Percentiles rank a stretch among this genome's conserved stretches.
phyloP scores from a whole-genome alignment of 1,140 invertebrate species.

The Physella acuta region DNA sequence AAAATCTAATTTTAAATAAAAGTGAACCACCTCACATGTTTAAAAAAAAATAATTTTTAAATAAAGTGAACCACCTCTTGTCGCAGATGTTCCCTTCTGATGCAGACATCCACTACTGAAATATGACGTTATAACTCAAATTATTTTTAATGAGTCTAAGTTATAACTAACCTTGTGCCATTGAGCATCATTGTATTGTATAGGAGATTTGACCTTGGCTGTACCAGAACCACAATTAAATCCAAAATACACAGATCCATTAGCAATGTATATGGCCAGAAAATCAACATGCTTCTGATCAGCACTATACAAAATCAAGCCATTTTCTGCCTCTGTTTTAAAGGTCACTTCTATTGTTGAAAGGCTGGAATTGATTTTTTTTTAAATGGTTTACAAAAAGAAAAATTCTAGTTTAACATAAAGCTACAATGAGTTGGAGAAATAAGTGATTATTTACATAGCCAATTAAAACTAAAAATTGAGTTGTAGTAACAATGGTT shows the following conservation, averaged over 20 bases:
- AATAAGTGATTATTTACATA: too few relatives aligned
- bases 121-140: too few relatives aligned
- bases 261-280: constrained; percentile 77
- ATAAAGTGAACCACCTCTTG: too few relatives aligned
- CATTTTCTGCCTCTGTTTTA: constrained; percentile 75
- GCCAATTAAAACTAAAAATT: too few relatives aligned
- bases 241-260: constrained; percentile 73
- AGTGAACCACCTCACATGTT: too few relatives aligned
- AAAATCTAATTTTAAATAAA: too few relatives aligned
- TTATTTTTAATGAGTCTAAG: too few relatives aligned
- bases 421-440: too few relatives aligned
- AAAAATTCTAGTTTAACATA: too few relatives aligned
- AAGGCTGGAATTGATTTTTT: constrained; percentile 52
- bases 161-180: constrained; percentile 77
- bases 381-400: too few relatives aligned
- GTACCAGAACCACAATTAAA: constrained; percentile 76
- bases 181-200: constrained; percentile 75
- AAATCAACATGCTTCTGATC: constrained; percentile 71
- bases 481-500: too few relatives aligned
- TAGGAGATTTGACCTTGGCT: constrained; percentile 61
- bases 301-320: constrained; percentile 82
- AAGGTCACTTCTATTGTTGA: constrained; percentile 77
- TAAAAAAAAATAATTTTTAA: too few relatives aligned
- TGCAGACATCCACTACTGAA: not conserved
- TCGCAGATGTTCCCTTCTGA: not conserved